phyloP scores from a whole-genome alignment of 1,140 invertebrate genomes.

The Bombus turneri region DNA sequence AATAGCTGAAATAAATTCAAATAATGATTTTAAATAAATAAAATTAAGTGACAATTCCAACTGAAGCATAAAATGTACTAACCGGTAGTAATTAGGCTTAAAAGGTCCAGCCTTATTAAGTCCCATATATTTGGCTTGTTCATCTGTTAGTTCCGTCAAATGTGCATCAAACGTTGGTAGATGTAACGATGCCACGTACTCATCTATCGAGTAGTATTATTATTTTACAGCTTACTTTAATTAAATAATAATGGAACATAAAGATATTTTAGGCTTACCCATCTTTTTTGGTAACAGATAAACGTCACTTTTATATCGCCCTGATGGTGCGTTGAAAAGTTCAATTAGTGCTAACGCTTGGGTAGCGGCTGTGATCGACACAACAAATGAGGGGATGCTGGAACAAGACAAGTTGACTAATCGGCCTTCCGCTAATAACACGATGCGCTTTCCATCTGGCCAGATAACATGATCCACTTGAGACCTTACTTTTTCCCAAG shows the following conservation, averaged over 20 bases:
- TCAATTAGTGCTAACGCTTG: slow-evolving; percentile 98
- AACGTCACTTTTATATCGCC: slow-evolving; percentile 97
- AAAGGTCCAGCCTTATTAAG: slow-evolving; percentile 98
- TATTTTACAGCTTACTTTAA: background rate
- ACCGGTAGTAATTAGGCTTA: slow-evolving; percentile 99
- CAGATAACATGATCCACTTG: slow-evolving; percentile 99
- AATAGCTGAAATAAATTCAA: slow-evolving; percentile 63
- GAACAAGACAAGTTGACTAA: slow-evolving; percentile 98
- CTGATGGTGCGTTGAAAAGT: slow-evolving; percentile 96
- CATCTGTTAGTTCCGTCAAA: slow-evolving; percentile 96
- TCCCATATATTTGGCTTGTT: slow-evolving; percentile 98
- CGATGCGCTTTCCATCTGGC: slow-evolving; percentile 95
- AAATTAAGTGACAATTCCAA: background rate
- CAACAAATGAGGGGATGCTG: slow-evolving; percentile 98
- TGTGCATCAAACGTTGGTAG: slow-evolving; percentile 98
- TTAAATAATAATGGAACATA: slow-evolving; percentile 1
- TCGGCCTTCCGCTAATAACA: slow-evolving; percentile 96
- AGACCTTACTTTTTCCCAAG: slow-evolving; percentile 98
- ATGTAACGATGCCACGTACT: slow-evolving; percentile 98
- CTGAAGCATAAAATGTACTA: slow-evolving; percentile 53
- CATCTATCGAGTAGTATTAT: slow-evolving; percentile 86
- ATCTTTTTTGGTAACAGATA: slow-evolving; percentile 99
- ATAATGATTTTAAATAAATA: slow-evolving; percentile 4
- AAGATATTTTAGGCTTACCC: slow-evolving; percentile 84
- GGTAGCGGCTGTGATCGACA: slow-evolving; percentile 96